Base-by-base conservation (phyloP, 2,113 vertebrate genomes). In the Galeopterus variegatus region DNA sequence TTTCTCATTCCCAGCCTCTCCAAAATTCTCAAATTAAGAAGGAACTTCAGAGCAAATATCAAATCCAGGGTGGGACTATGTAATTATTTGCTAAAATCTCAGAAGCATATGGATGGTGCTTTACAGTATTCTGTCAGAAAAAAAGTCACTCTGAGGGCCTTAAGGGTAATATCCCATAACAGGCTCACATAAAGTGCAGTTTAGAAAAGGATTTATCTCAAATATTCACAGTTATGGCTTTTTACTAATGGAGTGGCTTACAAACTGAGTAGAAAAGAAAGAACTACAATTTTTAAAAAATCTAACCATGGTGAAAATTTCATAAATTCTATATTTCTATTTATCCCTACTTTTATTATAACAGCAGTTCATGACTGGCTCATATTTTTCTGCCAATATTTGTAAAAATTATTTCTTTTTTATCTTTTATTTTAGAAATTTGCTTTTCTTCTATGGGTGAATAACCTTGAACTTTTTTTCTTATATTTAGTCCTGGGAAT, bases 391-490 rank as follows among this genome's bases (percentile, higher is more conserved):
- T 82, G 36, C 54, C 73, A 89, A 17, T 33, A 24, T 36, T 88
- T 69, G 75, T 83, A 75, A 83, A 84, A 45, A 3, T 73, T 82
- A 41, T 41, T 58, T 41, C 24, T 82, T n/a, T 88, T 81, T 64
- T 50, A 77, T 87, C 31, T 95, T 62, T n/a, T 62, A 41, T 62
- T 88, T 83, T 72, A 58, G 36, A 54, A 48, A 79, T 90, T 94
- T 64, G 62, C 36, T 92, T 87, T 96, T 70, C 33, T 83, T 90
- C 75, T 33, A 11, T 45, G 41, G 24, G 21, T 73, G 5, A 86
- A 79, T 80, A 87, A 84, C 85, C 64, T 86, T 90, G 76, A 93
- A 64, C 48, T 84, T 97, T 77, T 89, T 28, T 62, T 85, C 58
- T 90, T 70, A 45, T 6, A 83, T 80, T 93, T 85, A 85, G 36